Evolutionary conservation across 2,797 vertebrate genomes (phyloP), one percentile per base, ranked within the genome.

Genomic region (Thunnus albacares): DNA sequence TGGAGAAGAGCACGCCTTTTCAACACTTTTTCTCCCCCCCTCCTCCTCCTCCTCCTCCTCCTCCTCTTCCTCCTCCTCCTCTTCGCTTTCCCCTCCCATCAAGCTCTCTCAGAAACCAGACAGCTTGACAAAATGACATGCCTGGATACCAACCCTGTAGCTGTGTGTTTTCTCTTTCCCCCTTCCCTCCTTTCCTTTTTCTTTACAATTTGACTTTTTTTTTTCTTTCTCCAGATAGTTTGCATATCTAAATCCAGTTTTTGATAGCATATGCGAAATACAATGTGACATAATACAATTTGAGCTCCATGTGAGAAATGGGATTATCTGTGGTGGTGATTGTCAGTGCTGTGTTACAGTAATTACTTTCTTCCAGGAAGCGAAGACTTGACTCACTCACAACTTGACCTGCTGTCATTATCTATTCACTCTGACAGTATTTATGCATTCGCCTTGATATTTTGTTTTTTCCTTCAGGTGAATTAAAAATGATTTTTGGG

Each of bases 381-480:
- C 71, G 35, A 73, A 62, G 83, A 85, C 70, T 80, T 90, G 90
- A 89, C 89, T 92, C 90, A 87, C 88, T 90, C 89, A 55, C 89
- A 84, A 86, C 84, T 91, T 93, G 93, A 93, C 93, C 93, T 1
- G 90, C 84, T 82, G 91, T 93, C 90, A 86, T 89, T 86, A 93
- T 93, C 90, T 65, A 73, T 91, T 89, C 89, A 5, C 84, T 83
- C 88, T 38, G 68, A 91, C 88, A 80, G 68, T 82, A 84, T 90
- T 92, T 88, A 88, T 90, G 86, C 87, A 56, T 87, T 87, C 78
- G 82, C 83, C 81, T 71, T 14, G 59, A 71, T 77, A 79, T 82
- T 91, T 86, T 89, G 76, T 88, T 90, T 89, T 90, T 91, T 81
- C 84, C 90, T 87, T 59, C 90, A 86, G 91, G 93, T 93, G 87